A percentile compares a stretch with the other conserved stretches of the same genome.
phyloP scores from a whole-genome alignment of 2,888 invertebrate species.

The Hirtodrosophila alboralis region DNA sequence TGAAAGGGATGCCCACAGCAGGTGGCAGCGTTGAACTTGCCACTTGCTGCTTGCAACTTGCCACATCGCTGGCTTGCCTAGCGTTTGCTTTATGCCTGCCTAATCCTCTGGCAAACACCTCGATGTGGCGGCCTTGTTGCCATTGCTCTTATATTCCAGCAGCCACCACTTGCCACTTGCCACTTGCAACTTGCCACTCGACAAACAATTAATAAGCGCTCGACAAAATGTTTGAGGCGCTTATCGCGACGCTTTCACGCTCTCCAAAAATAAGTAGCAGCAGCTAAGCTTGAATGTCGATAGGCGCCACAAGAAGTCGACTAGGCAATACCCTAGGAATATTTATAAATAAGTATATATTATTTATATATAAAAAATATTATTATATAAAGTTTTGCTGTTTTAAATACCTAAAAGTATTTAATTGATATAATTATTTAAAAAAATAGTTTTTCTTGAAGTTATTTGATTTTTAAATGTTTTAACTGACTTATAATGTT shows the following conservation, averaged over 20 bases:
- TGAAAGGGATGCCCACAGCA: conserved; percentile 23
- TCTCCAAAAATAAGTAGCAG: conserved; percentile 16
- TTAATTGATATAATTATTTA: too few relatives aligned
- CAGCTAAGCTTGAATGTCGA: conserved; percentile 11
- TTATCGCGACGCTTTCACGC: conserved; percentile 71
- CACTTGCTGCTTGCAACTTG: neutral
- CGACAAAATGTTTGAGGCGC: conserved; percentile 71
- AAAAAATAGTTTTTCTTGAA: too few relatives aligned
- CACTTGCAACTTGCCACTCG: conserved; percentile 42
- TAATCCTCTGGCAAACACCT: conserved; percentile 71
- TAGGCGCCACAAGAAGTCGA: neutral
- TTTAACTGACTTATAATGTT: too few relatives aligned
- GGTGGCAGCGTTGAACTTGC: conserved; percentile 17
- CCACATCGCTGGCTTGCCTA: neutral
- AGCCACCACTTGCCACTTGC: conserved; percentile 30
- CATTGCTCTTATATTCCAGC: conserved; percentile 18
- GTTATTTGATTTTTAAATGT: too few relatives aligned
- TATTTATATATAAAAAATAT: too few relatives aligned
- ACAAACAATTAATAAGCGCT: conserved; percentile 77
- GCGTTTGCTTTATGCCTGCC: conserved; percentile 10
- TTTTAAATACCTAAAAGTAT: too few relatives aligned
- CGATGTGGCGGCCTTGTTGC: neutral
- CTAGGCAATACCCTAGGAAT: conserved; percentile 11
- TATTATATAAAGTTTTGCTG: too few relatives aligned
- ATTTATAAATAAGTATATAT: too few relatives aligned